Evolutionary conservation across 2,888 invertebrate species (phyloP).

Genomic region (Zeuzera pyrina): DNA sequence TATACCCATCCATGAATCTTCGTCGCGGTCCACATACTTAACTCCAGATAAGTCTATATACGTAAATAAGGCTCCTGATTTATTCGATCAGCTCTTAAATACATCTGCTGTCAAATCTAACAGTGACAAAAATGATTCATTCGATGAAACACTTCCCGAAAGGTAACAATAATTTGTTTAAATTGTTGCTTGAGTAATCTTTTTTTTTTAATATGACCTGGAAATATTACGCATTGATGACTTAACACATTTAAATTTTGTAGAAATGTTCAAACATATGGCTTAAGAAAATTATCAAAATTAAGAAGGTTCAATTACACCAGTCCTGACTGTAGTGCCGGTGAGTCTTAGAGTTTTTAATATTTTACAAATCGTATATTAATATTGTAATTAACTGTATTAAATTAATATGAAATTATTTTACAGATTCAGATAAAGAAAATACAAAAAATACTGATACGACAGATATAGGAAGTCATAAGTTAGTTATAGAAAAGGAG

Average conservation of each 20-base stretch:
- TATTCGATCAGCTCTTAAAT: conserved; percentile 52
- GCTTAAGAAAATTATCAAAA: conserved; percentile 23
- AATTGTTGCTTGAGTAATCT: too few relatives aligned
- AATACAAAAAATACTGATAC: conserved; percentile 28
- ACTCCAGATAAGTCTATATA: conserved; percentile 60
- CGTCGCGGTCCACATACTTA: conserved; percentile 34
- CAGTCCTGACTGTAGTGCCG: conserved; percentile 25
- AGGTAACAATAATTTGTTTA: too few relatives aligned
- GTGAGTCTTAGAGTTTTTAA: not conserved
- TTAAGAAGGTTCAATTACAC: conserved; percentile 32
- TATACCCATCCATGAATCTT: conserved; percentile 22
- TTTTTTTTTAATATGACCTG: too few relatives aligned
- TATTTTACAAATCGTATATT: not conserved
- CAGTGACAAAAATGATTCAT: not conserved
- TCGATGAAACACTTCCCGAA: too few relatives aligned
- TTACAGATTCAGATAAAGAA: conserved; percentile 56
- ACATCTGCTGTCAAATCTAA: conserved; percentile 21
- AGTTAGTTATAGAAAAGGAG: conserved; percentile 43
- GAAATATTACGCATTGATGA: too few relatives aligned
- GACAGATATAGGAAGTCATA: conserved; percentile 40
- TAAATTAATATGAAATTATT: conserved; percentile 5
- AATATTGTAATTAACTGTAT: conserved; percentile 21
- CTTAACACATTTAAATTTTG: too few relatives aligned
- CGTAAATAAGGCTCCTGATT: conserved; percentile 50
- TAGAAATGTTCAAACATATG: conserved; percentile 34